Conservation (phyloP, 2,113 vertebrate genomes). For the Struthio camelus region DNA sequence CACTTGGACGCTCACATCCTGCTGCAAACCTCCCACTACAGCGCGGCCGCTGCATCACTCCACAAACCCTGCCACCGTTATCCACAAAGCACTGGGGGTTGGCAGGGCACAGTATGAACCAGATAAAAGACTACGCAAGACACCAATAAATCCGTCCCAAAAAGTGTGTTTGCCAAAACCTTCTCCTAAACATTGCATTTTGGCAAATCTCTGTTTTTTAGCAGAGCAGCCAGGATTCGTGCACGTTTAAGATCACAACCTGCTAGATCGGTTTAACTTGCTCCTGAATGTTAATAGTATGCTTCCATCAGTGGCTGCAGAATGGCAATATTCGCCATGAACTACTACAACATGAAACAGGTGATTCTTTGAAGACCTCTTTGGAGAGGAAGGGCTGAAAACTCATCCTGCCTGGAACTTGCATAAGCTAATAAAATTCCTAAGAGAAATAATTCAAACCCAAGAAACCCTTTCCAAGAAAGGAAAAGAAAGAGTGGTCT, state of each 20-base stretch:
- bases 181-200: neutral
- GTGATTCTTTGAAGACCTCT: neutral
- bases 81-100: neutral
- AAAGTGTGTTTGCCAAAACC: neutral
- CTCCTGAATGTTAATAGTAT: neutral
- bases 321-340: neutral
- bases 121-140: neutral
- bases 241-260: neutral
- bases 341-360: neutral
- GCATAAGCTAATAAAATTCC: neutral
- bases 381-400: neutral
- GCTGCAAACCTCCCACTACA: neutral
- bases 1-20: neutral
- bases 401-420: neutral
- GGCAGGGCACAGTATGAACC: neutral
- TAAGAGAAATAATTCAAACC: neutral
- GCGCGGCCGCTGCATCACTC: fast-evolving
- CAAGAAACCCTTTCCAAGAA: neutral
- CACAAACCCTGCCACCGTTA: neutral
- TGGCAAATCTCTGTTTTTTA: neutral
- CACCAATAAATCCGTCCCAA: neutral
- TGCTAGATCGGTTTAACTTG: neutral
- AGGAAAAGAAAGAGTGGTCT: neutral
- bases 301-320: neutral
- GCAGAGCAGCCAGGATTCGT: neutral